Evolutionary conservation across 1,140 invertebrate species (phyloP).

Genomic region (Lanistes nyassanus): DNA sequence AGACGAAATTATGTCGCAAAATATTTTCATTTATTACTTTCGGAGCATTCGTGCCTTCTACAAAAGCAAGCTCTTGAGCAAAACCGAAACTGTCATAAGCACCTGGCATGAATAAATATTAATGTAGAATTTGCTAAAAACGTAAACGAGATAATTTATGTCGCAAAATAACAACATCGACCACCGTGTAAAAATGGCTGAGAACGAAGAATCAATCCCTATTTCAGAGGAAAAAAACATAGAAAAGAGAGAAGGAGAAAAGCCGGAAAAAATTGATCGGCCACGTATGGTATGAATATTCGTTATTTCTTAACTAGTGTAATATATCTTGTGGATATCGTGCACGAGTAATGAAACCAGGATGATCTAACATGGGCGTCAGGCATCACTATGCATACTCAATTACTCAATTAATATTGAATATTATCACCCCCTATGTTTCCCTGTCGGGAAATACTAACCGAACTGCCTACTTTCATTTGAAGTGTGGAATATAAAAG

Average conservation of each 20-base stretch:
- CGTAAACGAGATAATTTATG: background rate
- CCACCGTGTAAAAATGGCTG: constrained; percentile 30
- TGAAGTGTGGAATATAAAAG: background rate
- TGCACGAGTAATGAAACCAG: background rate
- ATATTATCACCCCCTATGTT: background rate
- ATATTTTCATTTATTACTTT: background rate
- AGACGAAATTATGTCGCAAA: too few species aligned
- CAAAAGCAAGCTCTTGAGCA: background rate
- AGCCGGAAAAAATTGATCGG: constrained; percentile 23
- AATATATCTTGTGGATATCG: background rate
- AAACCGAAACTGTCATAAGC: background rate
- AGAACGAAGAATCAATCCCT: constrained; percentile 22
- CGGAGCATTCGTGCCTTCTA: background rate
- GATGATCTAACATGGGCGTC: background rate
- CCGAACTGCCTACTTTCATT: too few species aligned
- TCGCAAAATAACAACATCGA: background rate
- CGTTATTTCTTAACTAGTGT: background rate
- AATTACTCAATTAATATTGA: background rate
- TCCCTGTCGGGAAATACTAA: too few species aligned
- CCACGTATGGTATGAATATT: constrained; percentile 24
- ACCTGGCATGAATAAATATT: too few species aligned
- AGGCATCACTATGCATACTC: too few species aligned
- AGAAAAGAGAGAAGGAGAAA: constrained; percentile 24
- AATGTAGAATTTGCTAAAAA: background rate
- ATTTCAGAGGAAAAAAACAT: constrained; percentile 24